phyloP scores from a whole-genome alignment of 2,113 vertebrate genomes.

The Ramphastos sulfuratus region DNA sequence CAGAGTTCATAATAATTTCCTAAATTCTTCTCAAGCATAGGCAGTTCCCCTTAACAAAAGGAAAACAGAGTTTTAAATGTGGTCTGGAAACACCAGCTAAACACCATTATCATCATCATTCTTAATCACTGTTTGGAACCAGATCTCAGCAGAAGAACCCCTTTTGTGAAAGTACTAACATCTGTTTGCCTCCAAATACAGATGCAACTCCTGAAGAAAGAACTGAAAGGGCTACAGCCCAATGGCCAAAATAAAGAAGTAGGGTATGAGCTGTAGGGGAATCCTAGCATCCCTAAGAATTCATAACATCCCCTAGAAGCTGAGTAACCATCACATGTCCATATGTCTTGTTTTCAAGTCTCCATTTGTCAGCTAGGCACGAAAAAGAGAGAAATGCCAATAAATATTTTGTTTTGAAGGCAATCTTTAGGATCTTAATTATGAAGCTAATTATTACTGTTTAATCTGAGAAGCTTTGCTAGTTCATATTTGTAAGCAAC shows the following conservation, averaged over 20 bases:
- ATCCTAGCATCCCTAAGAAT: not conserved
- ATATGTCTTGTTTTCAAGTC: not conserved
- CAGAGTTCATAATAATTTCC: not conserved
- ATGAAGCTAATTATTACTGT: not conserved
- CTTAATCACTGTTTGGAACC: not conserved
- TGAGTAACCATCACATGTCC: not conserved
- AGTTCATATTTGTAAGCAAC: not conserved
- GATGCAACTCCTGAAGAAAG: not conserved
- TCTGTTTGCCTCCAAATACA: not conserved
- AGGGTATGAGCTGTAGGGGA: not conserved
- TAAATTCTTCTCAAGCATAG: not conserved
- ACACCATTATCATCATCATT: not conserved
- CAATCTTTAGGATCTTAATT: not conserved
- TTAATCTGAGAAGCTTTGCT: not conserved
- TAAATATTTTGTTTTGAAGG: not conserved
- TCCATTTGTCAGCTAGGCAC: not conserved
- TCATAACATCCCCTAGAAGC: not conserved
- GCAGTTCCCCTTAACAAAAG: not conserved
- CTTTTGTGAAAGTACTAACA: not conserved
- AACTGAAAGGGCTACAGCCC: not conserved
- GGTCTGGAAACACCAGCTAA: not conserved
- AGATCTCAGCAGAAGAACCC: not conserved
- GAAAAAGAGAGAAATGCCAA: not conserved
- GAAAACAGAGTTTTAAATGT: not conserved
- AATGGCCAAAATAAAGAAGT: not conserved